These are phyloP conservation scores for Vanessa tameamea DNA, from an alignment of 1,140 invertebrate genomes.

Conservation along the genomic window DNA sequence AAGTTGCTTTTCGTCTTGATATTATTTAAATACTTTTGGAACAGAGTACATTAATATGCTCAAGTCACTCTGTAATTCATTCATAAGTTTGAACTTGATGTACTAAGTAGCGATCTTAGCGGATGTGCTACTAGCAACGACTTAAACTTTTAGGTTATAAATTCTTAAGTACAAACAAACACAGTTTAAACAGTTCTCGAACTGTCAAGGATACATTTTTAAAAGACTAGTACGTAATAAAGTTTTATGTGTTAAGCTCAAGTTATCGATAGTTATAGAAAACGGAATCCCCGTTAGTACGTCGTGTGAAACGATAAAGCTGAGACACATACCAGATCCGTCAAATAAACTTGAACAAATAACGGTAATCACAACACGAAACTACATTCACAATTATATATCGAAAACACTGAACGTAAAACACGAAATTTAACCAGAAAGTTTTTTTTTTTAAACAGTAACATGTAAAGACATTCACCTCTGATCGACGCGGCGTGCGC, in stretches of 20 bases:
- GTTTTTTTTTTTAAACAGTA: slow-evolving; percentile 32
- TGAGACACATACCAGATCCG: slow-evolving; percentile 58
- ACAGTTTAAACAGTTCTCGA: neutral
- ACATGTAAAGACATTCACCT: slow-evolving; percentile 72
- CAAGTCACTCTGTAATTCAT: neutral
- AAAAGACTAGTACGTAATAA: neutral
- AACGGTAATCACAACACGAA: slow-evolving; percentile 62
- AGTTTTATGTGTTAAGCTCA: neutral
- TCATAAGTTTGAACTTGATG: neutral
- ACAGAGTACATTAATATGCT: no score
- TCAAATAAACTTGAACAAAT: slow-evolving; percentile 47
- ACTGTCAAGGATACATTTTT: no score
- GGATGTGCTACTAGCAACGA: neutral
- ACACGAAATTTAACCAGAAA: slow-evolving; percentile 38
- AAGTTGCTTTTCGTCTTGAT: no score
- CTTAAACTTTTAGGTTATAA: slow-evolving; percentile 16
- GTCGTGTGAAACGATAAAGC: slow-evolving; percentile 39
- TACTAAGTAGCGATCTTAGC: neutral
- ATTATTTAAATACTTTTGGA: no score
- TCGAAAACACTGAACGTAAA: slow-evolving; percentile 24
- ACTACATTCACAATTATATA: slow-evolving; percentile 46
- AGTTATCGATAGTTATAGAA: slow-evolving; percentile 18
- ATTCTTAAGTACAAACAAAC: neutral
- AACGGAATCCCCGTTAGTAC: slow-evolving; percentile 19
- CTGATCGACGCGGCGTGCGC: slow-evolving; percentile 62